Evolutionary conservation across 2,888 invertebrate species (phyloP).

Genomic region (Macroteleia sp.): DNA sequence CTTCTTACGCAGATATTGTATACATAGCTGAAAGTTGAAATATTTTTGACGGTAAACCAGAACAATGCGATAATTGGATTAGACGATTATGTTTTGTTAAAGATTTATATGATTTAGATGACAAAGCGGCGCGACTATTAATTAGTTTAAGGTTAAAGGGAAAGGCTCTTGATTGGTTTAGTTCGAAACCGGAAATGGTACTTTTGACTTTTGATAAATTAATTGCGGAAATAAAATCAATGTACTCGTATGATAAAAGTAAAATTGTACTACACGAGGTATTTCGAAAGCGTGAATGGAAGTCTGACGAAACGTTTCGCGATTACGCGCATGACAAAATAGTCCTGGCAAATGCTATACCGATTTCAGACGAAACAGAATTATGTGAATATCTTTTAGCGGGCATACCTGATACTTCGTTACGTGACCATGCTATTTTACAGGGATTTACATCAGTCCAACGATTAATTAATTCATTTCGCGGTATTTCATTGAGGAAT

Average conservation of each 20-base stretch:
- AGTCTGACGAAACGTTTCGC: neutral
- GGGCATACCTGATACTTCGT: neutral
- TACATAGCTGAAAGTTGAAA: too few relatives aligned
- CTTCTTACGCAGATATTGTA: too few relatives aligned
- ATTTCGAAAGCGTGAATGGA: conserved; percentile 3
- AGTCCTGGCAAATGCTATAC: neutral
- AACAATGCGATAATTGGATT: too few relatives aligned
- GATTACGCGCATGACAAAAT: conserved; percentile 1
- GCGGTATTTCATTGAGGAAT: neutral
- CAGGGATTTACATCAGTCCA: neutral
- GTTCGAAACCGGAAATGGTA: neutral
- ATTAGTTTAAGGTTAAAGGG: too few relatives aligned
- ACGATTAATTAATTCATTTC: neutral
- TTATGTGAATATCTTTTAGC: conserved; percentile 4
- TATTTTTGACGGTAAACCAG: too few relatives aligned
- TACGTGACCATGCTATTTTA: neutral
- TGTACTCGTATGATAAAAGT: neutral
- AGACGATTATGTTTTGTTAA: too few relatives aligned
- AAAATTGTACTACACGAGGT: neutral
- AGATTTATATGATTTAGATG: too few relatives aligned
- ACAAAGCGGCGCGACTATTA: too few relatives aligned
- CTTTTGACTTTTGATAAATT: neutral
- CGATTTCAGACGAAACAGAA: neutral
- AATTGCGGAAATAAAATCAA: neutral
- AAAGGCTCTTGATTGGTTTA: neutral